Conservation (phyloP, 2,113 vertebrate genomes). For the Bubo scandiacus region DNA sequence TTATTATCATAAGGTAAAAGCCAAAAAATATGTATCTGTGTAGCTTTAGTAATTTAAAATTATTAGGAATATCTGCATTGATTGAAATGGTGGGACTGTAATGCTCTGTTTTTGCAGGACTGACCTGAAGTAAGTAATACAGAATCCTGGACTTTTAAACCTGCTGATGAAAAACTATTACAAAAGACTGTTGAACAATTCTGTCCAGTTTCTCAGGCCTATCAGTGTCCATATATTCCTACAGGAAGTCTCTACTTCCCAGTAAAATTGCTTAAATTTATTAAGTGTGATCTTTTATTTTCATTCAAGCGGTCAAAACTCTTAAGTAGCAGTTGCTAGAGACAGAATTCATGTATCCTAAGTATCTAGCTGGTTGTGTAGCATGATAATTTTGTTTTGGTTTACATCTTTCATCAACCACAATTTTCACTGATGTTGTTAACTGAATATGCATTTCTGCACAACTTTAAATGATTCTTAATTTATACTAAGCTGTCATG, state of each 20-base stretch:
- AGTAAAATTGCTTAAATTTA: neutral
- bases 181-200: neutral
- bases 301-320: neutral
- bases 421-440: neutral
- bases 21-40: neutral
- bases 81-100: neutral
- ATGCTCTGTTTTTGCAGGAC: neutral
- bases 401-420: neutral
- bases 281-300: neutral
- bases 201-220: neutral
- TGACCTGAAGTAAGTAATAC: neutral
- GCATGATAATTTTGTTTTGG: neutral
- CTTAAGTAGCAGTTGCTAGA: neutral
- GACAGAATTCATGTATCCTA: neutral
- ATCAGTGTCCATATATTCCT: neutral
- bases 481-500: neutral
- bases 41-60: neutral
- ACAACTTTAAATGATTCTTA: neutral
- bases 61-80: neutral
- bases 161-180: neutral
- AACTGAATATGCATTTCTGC: neutral
- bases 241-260: neutral
- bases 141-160: neutral
- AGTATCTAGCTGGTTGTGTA: neutral
- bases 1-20: neutral